A percentile compares a stretch with the other conserved stretches of the same genome.
Conservation (phyloP, 64 coral and sea anemone species). For the Cladopsammia gracilis region DNA sequence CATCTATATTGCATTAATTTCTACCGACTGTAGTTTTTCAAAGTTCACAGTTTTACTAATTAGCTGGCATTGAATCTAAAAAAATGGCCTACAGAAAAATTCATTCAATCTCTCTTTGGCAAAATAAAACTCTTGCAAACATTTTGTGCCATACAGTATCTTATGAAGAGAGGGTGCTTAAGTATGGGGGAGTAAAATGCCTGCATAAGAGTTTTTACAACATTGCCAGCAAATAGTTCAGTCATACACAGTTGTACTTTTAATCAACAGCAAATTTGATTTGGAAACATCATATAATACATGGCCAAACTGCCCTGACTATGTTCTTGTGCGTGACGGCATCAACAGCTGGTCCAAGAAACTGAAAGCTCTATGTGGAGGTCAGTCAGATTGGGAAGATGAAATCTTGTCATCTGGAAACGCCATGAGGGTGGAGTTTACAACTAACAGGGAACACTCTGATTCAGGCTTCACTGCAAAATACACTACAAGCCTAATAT, state of each 20-base stretch:
- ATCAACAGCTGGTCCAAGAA: conserved; percentile 68
- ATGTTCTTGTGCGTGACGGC: conserved; percentile 76
- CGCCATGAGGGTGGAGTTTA: conserved; percentile 82
- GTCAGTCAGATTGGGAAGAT: not conserved
- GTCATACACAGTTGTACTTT: not conserved
- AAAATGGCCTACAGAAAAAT: no score
- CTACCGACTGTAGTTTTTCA: no score
- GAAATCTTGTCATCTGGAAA: conserved; percentile 46
- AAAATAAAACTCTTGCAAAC: no score
- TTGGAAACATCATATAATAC: conserved; percentile 16
- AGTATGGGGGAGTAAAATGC: no score
- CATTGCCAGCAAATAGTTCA: no score
- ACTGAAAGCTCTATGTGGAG: conserved; percentile 38
- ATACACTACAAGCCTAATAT: conserved; percentile 54
- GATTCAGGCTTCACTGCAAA: conserved; percentile 66
- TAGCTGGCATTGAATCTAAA: no score
- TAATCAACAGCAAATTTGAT: conserved; percentile 41
- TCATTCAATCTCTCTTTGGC: no score
- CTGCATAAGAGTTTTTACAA: no score
- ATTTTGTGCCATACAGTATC: no score
- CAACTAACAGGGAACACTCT: conserved; percentile 28
- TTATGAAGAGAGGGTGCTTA: no score
- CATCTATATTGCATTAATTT: no score
- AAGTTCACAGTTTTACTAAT: no score
- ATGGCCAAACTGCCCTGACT: conserved; percentile 62